phyloP scores from a whole-genome alignment of 2,797 vertebrate genomes.

The Macropodus opercularis region DNA sequence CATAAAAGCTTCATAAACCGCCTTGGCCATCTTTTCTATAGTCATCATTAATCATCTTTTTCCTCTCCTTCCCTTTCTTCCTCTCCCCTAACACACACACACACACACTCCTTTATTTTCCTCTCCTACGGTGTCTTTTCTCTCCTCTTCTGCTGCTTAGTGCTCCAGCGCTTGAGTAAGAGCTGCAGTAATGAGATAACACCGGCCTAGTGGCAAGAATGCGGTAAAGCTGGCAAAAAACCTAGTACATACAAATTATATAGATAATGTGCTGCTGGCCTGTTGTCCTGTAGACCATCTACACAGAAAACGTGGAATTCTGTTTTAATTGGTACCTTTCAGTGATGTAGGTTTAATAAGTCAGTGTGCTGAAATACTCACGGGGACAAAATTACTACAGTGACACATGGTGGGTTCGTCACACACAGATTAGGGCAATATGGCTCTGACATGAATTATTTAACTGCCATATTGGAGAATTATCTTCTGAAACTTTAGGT shows the following conservation, averaged over 20 bases:
- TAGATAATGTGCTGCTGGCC: constrained; percentile 26
- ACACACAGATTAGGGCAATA: constrained; percentile 55
- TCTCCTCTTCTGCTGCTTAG: constrained; percentile 33
- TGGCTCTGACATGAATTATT: constrained; percentile 75
- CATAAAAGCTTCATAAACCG: constrained; percentile 77
- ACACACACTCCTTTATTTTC: constrained; percentile 46
- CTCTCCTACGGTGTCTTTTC: constrained; percentile 30
- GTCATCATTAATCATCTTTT: constrained; percentile 75
- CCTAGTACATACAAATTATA: constrained; percentile 26
- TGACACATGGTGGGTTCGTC: constrained; percentile 29
- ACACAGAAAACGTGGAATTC: background rate
- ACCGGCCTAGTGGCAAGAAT: constrained; percentile 49
- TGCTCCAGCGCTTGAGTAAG: constrained; percentile 46
- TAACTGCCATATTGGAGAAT: constrained; percentile 74
- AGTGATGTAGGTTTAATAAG: background rate
- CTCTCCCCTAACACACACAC: constrained; percentile 38
- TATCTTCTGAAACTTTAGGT: constrained; percentile 67
- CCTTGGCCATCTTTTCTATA: constrained; percentile 74
- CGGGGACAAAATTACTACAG: constrained; percentile 3
- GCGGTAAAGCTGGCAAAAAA: constrained; percentile 55
- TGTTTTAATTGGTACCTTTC: constrained; percentile 5
- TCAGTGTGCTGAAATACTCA: constrained; percentile 2
- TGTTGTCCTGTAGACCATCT: constrained; percentile 14
- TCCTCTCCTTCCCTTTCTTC: constrained; percentile 33
- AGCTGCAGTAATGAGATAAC: constrained; percentile 69